These are phyloP conservation scores for Trachelus stipa DNA, from an alignment of 2,888 invertebrate species.

Conservation along the genomic window DNA sequence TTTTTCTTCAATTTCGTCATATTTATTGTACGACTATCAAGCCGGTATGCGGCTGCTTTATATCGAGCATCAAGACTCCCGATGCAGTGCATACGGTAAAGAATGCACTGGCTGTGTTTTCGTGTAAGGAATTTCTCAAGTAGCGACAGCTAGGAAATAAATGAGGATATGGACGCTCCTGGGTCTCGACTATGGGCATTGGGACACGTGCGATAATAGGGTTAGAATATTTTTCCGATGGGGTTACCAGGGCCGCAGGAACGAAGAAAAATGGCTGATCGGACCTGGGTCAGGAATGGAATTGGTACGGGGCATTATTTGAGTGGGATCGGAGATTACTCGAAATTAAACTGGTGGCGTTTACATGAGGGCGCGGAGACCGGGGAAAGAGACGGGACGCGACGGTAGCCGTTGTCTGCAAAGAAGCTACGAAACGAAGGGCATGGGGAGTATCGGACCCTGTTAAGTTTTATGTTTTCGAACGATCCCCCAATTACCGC, in stretches of 20 bases:
- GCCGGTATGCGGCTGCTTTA: not conserved
- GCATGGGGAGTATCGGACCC: not conserved
- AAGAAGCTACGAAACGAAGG: not conserved
- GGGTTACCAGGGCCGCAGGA: not conserved
- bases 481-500: conserved; percentile 19
- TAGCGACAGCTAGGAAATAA: not conserved
- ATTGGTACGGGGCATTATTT: not conserved
- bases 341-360: conserved; percentile 16
- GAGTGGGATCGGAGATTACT: conserved; percentile 17
- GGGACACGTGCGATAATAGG: not conserved
- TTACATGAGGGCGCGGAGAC: not conserved
- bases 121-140: not conserved
- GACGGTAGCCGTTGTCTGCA: conserved; percentile 11
- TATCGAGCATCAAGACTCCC: not conserved
- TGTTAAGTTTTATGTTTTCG: conserved; percentile 19
- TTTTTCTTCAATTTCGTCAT: not conserved
- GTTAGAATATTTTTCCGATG: not conserved
- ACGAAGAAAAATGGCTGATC: conserved; percentile 2
- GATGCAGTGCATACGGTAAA: not conserved
- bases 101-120: not conserved
- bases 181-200: not conserved
- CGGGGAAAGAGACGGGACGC: not conserved
- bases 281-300: not conserved
- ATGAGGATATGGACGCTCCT: not conserved
- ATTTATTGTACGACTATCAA: not conserved